A percentile compares a stretch with the other conserved stretches of the same genome.
These are phyloP conservation scores for Mobula birostris DNA, from an alignment of 2,113 vertebrate genomes.

Conservation along the genomic window DNA sequence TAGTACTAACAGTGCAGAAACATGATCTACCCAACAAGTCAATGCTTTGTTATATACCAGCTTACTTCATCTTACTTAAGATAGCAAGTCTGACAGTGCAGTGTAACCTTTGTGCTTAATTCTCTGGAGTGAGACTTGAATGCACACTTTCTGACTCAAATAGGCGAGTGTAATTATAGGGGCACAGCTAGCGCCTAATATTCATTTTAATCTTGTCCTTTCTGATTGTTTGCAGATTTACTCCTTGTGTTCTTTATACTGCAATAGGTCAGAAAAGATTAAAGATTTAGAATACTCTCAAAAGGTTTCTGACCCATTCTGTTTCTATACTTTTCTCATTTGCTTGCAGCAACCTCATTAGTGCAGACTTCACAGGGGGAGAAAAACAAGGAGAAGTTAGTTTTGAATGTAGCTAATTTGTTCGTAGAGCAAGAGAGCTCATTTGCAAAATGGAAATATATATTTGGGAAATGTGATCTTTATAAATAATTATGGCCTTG, in stretches of 20 bases:
- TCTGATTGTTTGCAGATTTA: background rate
- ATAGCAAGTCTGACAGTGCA: background rate
- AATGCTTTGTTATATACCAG: background rate
- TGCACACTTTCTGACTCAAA: background rate
- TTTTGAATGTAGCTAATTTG: conserved; percentile 8
- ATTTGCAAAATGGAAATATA: conserved; percentile 20
- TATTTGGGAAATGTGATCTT: background rate
- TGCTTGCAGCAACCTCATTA: background rate
- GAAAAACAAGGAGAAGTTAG: conserved; percentile 11
- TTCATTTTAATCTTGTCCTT: background rate
- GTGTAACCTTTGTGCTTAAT: background rate
- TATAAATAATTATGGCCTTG: conserved; percentile 27
- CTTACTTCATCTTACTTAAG: background rate
- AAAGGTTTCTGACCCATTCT: background rate
- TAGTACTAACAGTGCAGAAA: background rate
- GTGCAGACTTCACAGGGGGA: background rate
- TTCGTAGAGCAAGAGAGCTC: background rate
- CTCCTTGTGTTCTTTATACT: background rate
- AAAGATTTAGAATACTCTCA: background rate
- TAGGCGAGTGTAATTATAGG: background rate
- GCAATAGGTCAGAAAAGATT: background rate
- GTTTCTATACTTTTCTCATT: background rate
- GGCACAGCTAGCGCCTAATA: background rate
- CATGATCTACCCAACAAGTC: too few relatives aligned
- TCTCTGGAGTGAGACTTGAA: background rate